Evolutionary conservation across 2,797 vertebrate species (phyloP), one percentile per base, ranked within the genome.

Genomic region (Pangasius djambal): DNA sequence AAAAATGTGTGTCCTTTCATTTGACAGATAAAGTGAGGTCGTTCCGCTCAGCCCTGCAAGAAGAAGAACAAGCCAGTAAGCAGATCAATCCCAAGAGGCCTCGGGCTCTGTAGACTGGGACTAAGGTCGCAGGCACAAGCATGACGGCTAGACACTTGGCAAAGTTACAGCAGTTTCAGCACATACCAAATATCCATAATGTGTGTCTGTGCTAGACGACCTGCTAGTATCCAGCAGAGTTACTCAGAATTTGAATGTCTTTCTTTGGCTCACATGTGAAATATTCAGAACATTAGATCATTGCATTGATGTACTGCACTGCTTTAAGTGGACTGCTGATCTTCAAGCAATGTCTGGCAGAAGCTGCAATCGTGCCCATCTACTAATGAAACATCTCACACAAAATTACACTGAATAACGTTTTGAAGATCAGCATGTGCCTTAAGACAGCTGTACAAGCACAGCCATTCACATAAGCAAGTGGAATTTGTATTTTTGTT

Each of bases 41-140:
- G 81, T 99, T 99, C 96, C 98, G 98, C 89, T 96, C 97, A 91
- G 92, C 98, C 34, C 97, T 99, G 31, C 98, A 98, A 92, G 98
- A 99, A 90, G 99, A 99, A 92, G 99, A 99, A 93, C 98, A 99
- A 91, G 98, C 99, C 95, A 99, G 98, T 96, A 98, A 98, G 97
- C 98, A 99, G 96, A 99, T 99, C 94, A 98, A 97, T 92, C 98
- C 97, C 86, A 99, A 99, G 94, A 97, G 97, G 96, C 97, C 98
- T 70, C 95, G 95, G 44, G 95, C 95, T 87, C 93, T 97, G 93
- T 96, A 96, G 91, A 89, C 72, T 84, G 88, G 9, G 67, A 67
- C 84, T 25, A 84, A 87, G 87, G 89, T 63, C 40, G 55, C 8
- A 20, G 84, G 55, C 79, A 75, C 50, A 90, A 84, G 57, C 28